A percentile compares a stretch with the other conserved stretches of the same genome.
phyloP scores from a whole-genome alignment of 2,797 vertebrate species.

The Poeciliopsis infans region DNA sequence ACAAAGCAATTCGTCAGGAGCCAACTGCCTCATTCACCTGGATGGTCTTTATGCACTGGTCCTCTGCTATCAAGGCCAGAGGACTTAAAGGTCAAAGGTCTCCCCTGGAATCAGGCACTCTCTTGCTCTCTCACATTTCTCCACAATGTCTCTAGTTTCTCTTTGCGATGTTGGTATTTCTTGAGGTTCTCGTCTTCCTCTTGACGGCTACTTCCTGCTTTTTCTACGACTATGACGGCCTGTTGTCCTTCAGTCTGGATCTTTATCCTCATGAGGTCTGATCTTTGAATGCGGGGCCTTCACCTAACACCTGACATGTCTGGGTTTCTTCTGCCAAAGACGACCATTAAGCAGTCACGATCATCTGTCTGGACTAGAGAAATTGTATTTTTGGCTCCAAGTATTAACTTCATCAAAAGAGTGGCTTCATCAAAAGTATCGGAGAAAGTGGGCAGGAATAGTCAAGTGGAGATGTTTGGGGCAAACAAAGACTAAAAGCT shows the following conservation, averaged over 20 bases:
- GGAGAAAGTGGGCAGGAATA: not conserved
- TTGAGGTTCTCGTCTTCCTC: not conserved
- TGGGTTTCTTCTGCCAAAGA: not conserved
- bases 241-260: not conserved
- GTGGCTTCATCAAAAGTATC: not conserved
- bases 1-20: not conserved
- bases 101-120: not conserved
- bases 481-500: not conserved
- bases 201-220: not conserved
- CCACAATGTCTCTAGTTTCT: not conserved
- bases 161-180: not conserved
- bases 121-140: not conserved
- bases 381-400: not conserved
- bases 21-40: not conserved
- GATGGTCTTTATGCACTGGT: not conserved
- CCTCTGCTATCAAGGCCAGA: not conserved
- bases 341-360: not conserved
- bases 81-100: not conserved
- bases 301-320: not conserved
- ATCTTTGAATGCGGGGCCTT: not conserved
- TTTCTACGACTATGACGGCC: not conserved
- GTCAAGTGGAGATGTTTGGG: not conserved
- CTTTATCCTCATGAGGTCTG: not conserved
- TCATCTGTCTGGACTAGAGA: not conserved
- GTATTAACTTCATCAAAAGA: too few species aligned